A percentile compares a stretch with the other conserved stretches of the same genome.
Conservation (phyloP, 2,888 invertebrate genomes). For the Nemoura dubitans region DNA sequence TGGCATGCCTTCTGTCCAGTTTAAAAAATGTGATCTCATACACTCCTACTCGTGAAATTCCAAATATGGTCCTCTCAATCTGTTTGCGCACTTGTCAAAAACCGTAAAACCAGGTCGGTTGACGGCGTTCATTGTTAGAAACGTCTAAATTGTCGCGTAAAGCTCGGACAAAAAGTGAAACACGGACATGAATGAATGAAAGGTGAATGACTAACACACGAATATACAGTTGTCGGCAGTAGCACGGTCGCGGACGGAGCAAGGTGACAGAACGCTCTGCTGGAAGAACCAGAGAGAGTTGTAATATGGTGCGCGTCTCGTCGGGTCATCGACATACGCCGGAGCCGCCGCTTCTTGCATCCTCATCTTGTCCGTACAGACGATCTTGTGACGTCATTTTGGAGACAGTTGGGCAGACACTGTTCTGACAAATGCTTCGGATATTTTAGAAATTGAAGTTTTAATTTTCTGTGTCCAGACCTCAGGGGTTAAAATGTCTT, state of each 20-base stretch:
- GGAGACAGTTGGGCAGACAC: too few relatives aligned
- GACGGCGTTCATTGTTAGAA: background rate
- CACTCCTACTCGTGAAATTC: too few relatives aligned
- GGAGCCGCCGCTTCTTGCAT: background rate
- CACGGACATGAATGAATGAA: slow-evolving; percentile 20
- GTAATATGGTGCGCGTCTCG: background rate
- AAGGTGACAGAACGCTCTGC: background rate
- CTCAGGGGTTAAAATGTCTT: background rate
- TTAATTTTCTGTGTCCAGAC: background rate
- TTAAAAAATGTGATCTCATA: too few relatives aligned
- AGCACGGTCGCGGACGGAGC: background rate
- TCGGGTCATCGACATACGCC: background rate
- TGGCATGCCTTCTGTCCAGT: too few relatives aligned
- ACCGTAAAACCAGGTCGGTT: background rate
- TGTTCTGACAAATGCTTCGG: background rate
- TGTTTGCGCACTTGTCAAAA: too few relatives aligned
- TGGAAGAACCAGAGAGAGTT: slow-evolving; percentile 17
- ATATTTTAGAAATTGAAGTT: background rate
- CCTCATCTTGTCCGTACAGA: background rate
- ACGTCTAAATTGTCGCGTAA: background rate
- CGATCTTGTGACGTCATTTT: background rate
- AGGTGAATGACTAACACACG: background rate
- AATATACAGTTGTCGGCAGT: background rate
- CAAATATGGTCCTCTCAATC: too few relatives aligned
- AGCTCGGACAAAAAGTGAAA: background rate